A percentile compares a stretch with the other conserved stretches of the same genome.
Conservation (phyloP, 2,888 invertebrate species). For the Synanthedon myopaeformis region DNA sequence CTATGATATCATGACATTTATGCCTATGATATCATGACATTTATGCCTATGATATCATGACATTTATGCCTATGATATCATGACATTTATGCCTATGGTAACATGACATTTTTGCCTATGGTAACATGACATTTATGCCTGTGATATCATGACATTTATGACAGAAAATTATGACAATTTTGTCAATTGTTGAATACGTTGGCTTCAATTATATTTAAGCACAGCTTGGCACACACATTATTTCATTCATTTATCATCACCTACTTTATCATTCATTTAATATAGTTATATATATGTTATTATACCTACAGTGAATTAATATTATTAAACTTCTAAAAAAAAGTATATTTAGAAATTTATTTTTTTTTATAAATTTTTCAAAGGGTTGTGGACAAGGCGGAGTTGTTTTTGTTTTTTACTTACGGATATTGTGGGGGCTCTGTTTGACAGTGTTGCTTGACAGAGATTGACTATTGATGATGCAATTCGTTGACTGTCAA, state of each 20-base stretch:
- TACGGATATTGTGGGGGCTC: constrained; percentile 21
- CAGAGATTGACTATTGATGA: constrained; percentile 4
- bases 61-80: too few relatives aligned
- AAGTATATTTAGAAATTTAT: constrained; percentile 5
- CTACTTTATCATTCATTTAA: constrained; percentile 11
- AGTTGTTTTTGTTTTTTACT: constrained; percentile 6
- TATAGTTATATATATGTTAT: constrained; percentile 10
- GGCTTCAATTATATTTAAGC: constrained; percentile 5
- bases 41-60: too few relatives aligned
- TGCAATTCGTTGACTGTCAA: neutral
- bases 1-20: too few relatives aligned
- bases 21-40: too few relatives aligned
- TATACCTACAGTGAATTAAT: constrained; percentile 1
- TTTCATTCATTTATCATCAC: neutral
- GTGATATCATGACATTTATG: too few relatives aligned
- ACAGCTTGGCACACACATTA: constrained; percentile 33
- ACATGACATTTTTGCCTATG: too few relatives aligned
- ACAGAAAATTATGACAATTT: too few relatives aligned
- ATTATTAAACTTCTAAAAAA: constrained; percentile 2
- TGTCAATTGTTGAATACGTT: too few relatives aligned
- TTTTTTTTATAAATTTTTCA: constrained; percentile 18
- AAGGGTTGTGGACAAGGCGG: constrained; percentile 66
- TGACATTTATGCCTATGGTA: too few relatives aligned
- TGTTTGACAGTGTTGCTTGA: constrained; percentile 27
- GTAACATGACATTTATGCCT: too few relatives aligned